Evolutionary conservation across 2,113 vertebrate genomes (phyloP).

Genomic region (Paraplagusia blochii): DNA sequence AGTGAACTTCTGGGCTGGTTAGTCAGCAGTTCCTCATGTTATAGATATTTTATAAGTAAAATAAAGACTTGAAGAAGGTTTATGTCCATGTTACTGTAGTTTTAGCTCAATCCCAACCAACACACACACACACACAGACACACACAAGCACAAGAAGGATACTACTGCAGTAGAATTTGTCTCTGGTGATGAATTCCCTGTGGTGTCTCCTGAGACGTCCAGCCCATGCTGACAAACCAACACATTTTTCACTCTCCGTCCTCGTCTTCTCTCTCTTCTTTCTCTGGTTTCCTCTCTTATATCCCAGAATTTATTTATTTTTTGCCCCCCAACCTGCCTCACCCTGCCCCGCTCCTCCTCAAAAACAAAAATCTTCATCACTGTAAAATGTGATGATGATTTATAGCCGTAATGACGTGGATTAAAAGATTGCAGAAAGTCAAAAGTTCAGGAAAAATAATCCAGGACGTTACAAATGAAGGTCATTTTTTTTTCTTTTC

Average conservation of each 20-base stretch:
- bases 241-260: conserved; percentile 66
- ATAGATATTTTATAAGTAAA: too few species aligned
- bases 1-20: too few species aligned
- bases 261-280: conserved; percentile 8
- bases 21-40: too few species aligned
- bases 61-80: too few species aligned
- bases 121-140: conserved; percentile 15
- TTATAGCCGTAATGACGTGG: too few species aligned
- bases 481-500: too few species aligned
- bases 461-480: too few species aligned
- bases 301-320: conserved; percentile 41
- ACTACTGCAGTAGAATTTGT: conserved; percentile 63
- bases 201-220: conserved; percentile 59
- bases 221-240: conserved; percentile 68
- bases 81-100: too few species aligned
- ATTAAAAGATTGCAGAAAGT: too few species aligned
- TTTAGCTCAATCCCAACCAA: too few species aligned
- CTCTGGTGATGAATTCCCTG: conserved; percentile 71
- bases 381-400: conserved; percentile 7
- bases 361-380: conserved; percentile 3
- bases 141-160: conserved; percentile 25
- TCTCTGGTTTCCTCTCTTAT: conserved; percentile 27
- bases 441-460: too few species aligned
- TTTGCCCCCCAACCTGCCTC: conserved; percentile 14
- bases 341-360: conserved; percentile 30